phyloP scores from a whole-genome alignment of 2,888 invertebrate species.

The Heteromyza rotundicornis region DNA sequence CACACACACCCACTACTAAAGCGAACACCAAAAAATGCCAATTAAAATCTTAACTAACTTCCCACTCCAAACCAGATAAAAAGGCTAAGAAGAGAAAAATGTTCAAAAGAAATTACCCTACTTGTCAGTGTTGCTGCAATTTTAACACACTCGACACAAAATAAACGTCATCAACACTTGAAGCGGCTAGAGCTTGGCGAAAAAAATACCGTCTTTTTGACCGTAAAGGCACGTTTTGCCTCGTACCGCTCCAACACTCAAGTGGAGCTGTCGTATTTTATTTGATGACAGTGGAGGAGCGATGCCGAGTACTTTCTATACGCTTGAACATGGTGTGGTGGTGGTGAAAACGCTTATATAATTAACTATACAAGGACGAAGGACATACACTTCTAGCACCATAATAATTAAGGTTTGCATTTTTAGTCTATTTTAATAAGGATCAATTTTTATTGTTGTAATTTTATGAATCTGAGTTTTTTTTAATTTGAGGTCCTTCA shows the following conservation, averaged over 20 bases:
- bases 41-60: constrained; percentile 54
- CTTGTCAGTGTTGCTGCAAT: constrained; percentile 31
- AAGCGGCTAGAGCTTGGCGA: neutral
- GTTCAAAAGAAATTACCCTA: constrained; percentile 34
- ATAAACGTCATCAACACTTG: constrained; percentile 1
- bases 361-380: constrained; percentile 7
- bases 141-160: constrained; percentile 11
- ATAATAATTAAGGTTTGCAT: no score
- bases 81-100: neutral
- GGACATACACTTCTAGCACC: no score
- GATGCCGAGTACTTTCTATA: neutral
- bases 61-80: neutral
- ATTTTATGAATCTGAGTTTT: no score
- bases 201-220: neutral
- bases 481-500: no score
- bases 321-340: constrained; percentile 10
- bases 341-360: constrained; percentile 17
- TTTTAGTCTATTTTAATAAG: no score
- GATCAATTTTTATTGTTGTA: no score
- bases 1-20: neutral
- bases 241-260: no score
- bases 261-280: neutral
- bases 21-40: constrained; percentile 46
- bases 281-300: neutral
- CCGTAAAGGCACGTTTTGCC: constrained; percentile 3